Evolutionary conservation across 53 echinoderm and acorn worm species (phyloP), one percentile per base, ranked within the genome.

Genomic region (Henricia sp.): DNA sequence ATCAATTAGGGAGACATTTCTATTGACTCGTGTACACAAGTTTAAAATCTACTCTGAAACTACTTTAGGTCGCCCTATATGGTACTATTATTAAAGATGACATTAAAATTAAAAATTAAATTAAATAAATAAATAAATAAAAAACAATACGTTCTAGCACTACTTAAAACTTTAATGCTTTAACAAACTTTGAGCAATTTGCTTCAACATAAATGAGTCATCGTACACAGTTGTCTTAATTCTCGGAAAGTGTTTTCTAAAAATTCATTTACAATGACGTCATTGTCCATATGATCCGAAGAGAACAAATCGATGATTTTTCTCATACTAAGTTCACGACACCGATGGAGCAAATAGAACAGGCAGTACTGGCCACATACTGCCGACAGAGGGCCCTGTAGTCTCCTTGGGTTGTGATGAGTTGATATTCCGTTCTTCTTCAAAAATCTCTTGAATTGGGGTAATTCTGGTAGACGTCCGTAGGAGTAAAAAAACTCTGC

Each of bases 401-500:
- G 21, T 37, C 53, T 19, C 10, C 21, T 33, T 2, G 1, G 84
- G 29, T 32, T 41, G 16, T 41, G 13, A 21, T n/a, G 39, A 37
- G 9, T 6, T 2, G 17, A 12, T 12, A 12, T 32, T 17, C 53
- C 17, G 19, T 82, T 52, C 20, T 46, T 57, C 37, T 62, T 6
- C 11, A 88, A 26, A 37, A 66, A 50, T 11, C 70, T n/a, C 17
- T 39, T 33, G 14, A 89, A 38, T 3, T 60, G 44, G 6, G 12
- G n/a, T 11, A 54, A 3, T 28, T 10, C 52, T 1, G 83, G 83
- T 24, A 67, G 88, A n/a, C 48, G 27, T 0, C 92, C 89, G 35
- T 82, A 92, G 0, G 92, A 89, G 33, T 92, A 82, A 24, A 89
- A 89, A 26, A 52, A 89, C 4, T 89, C 83, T 20, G 72, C 78